phyloP scores from a whole-genome alignment of 2,888 invertebrate species.

The Dyspetes luteomarginatus region DNA sequence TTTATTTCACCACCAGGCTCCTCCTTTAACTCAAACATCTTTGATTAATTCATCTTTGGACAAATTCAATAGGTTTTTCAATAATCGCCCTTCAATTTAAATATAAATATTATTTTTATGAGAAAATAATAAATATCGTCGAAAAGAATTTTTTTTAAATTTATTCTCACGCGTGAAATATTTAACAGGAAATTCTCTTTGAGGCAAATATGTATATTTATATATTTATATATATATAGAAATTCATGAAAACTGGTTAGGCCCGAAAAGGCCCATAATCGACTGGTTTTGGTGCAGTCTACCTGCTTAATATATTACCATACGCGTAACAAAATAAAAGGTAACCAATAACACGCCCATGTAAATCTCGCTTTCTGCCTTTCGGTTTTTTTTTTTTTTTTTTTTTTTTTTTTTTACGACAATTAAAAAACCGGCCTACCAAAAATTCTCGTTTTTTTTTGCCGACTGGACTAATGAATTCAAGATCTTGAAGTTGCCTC shows the following conservation, averaged over 20 bases:
- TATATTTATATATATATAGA: conserved; percentile 57
- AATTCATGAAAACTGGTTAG: conserved; percentile 54
- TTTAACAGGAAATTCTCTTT: conserved; percentile 29
- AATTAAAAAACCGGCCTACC: conserved; percentile 56
- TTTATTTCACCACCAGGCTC: no score
- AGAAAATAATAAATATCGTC: neutral
- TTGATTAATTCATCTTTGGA: no score
- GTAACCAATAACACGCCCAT: no score
- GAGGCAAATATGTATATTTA: neutral
- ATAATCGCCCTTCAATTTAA: no score
- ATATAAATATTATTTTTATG: no score
- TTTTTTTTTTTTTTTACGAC: conserved; percentile 31
- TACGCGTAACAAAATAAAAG: neutral
- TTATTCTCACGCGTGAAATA: neutral
- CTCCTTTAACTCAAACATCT: no score
- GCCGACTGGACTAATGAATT: conserved; percentile 6
- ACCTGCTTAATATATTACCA: neutral
- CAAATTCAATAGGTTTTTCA: no score
- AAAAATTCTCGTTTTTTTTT: conserved; percentile 21
- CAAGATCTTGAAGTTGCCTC: neutral
- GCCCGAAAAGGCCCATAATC: conserved; percentile 22
- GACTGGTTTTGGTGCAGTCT: conserved; percentile 40
- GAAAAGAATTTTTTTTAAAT: conserved; percentile 12
- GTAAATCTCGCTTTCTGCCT: no score
- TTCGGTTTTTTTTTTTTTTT: neutral